Evolutionary conservation across 1,140 invertebrate species (phyloP).

Genomic region (Drosophila nigrodunni): DNA sequence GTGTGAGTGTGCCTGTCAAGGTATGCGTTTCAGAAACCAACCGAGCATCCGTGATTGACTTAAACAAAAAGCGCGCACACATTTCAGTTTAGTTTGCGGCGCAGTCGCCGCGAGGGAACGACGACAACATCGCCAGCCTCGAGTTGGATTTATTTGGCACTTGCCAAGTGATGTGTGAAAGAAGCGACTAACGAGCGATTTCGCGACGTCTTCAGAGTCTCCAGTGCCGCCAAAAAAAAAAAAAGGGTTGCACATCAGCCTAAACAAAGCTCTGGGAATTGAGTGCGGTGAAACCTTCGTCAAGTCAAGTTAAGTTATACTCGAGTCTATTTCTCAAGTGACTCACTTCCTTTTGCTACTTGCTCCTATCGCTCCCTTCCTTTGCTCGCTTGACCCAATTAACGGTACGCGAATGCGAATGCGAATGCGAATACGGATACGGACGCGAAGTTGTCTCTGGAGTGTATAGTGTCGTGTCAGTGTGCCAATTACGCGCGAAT

Average conservation of each 20-base stretch:
- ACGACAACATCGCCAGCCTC: conserved; percentile 45
- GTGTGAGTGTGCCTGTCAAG: conserved; percentile 14
- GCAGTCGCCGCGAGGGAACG: conserved; percentile 78
- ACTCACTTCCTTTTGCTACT: conserved; percentile 28
- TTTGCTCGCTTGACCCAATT: conserved; percentile 77
- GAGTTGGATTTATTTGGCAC: conserved; percentile 76
- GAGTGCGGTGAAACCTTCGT: conserved; percentile 66
- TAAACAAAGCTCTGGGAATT: conserved; percentile 51
- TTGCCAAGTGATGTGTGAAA: conserved; percentile 79
- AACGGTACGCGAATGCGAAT: conserved; percentile 42
- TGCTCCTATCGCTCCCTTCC: neutral
- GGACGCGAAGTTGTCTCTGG: conserved; percentile 52
- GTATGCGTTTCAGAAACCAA: conserved; percentile 49
- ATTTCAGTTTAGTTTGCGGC: conserved; percentile 81
- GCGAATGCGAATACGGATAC: conserved; percentile 34
- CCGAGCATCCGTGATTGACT: conserved; percentile 82
- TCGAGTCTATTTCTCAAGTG: conserved; percentile 72
- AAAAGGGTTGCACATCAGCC: conserved; percentile 39
- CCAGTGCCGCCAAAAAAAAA: too few relatives aligned
- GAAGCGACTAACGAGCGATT: conserved; percentile 72
- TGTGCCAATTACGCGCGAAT: conserved; percentile 80
- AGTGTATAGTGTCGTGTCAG: conserved; percentile 64
- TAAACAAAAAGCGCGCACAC: conserved; percentile 80
- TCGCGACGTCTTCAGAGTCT: conserved; percentile 7
- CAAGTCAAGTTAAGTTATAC: conserved; percentile 51